phyloP scores from a whole-genome alignment of 2,797 vertebrate genomes.

The Pterois miles region DNA sequence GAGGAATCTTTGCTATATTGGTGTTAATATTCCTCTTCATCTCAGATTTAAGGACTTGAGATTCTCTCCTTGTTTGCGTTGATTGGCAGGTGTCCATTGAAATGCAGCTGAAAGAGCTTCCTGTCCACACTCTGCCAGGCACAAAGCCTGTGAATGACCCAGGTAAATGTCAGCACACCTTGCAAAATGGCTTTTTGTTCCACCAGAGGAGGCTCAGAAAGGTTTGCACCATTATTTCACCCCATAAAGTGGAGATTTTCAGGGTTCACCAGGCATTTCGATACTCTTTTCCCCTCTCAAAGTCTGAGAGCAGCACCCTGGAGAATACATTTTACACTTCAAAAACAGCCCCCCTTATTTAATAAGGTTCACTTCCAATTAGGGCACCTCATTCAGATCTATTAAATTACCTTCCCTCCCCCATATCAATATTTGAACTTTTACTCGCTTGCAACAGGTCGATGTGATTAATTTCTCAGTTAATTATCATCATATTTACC shows the following conservation, averaged over 20 bases:
- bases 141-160: conserved; percentile 38
- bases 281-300: not conserved
- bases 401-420: conserved; percentile 8
- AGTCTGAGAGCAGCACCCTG: not conserved
- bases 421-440: conserved; percentile 54
- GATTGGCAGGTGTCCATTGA: conserved; percentile 64
- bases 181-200: conserved; percentile 42
- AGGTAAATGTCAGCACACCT: conserved; percentile 71
- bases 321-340: not conserved
- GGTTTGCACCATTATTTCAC: conserved; percentile 41
- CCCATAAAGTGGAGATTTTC: conserved; percentile 1
- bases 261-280: not conserved
- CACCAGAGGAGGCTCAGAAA: conserved; percentile 32
- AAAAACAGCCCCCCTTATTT: conserved; percentile 4
- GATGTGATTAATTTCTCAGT: conserved; percentile 89
- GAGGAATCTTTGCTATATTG: not conserved
- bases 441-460: conserved; percentile 83
- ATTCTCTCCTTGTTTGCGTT: not conserved
- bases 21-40: not conserved
- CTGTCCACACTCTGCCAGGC: conserved; percentile 22
- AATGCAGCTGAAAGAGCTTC: conserved; percentile 58
- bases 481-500: conserved; percentile 61
- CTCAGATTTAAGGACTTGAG: not conserved
- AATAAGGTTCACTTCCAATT: conserved; percentile 3
- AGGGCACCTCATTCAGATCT: conserved; percentile 1